Evolutionary conservation across 2,888 invertebrate species (phyloP), one percentile per base, ranked within the genome.

Genomic region (Athripsodes cinereus): DNA sequence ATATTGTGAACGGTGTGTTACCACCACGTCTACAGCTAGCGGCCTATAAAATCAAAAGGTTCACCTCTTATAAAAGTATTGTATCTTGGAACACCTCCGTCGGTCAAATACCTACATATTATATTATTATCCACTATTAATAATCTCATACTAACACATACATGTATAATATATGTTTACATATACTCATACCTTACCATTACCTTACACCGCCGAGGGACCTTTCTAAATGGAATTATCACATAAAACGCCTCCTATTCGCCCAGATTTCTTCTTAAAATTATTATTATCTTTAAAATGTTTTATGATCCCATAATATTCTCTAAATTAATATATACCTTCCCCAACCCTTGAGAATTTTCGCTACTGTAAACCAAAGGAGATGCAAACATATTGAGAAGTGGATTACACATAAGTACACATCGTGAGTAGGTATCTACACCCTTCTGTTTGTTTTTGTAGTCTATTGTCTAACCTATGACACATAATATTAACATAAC

Each of bases 1-100:
- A 26, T 26, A 26, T 26, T 26, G 10, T 40, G 13, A 40, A 13
- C 2, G 3, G 40, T n/a, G 13, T 40, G 13, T 8, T 40, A 40
- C 16, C 16, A 40, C 40, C 40, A 40, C 40, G 40, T 40, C 40
- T 16, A 40, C 40, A 40, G 40, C 40, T 40, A 40, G 40, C 40
- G 40, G 40, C n/a, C 40, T 40, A 48, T 48, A 48, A 48, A 48
- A 48, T 18, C 21, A 6, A 21, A 48, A 48, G 21, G 48, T 48
- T 48, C 48, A 18, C 18, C 18, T 48, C 19, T 11, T 48, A 48
- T 20, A 48, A 20, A 48, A 20, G 48, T 18, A 48, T 48, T 3
- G 40, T 40, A 40, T 40, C 13, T 40, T 5, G 40, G 40, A n/a
- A 40, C 40, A 40, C 40, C 40, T 40, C 40, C 40, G 5, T 13